Conservation (phyloP, 1,140 invertebrate species). For the Drosophila pruinosa region DNA sequence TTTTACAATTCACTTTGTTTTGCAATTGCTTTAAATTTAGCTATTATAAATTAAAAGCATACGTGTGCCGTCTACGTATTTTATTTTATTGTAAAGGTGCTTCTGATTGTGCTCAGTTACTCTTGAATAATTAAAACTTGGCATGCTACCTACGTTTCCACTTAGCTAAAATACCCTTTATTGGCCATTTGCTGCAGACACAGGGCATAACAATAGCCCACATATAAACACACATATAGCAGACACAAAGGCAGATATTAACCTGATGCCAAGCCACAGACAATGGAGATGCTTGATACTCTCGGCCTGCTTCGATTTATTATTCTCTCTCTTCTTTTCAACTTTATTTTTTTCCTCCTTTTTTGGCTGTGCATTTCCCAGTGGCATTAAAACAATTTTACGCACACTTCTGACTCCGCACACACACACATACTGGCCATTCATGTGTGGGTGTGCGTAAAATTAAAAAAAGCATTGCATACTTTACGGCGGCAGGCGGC, state of each 20-base stretch:
- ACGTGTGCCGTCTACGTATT: too few relatives aligned
- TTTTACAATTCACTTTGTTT: too few relatives aligned
- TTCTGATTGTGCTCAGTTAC: too few relatives aligned
- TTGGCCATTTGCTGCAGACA: not conserved
- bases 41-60: too few relatives aligned
- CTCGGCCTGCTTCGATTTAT: slow-evolving; percentile 28
- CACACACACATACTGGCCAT: not conserved
- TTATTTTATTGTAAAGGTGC: too few relatives aligned
- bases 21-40: too few relatives aligned
- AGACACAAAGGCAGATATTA: not conserved
- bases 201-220: not conserved
- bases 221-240: not conserved
- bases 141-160: not conserved
- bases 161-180: not conserved
- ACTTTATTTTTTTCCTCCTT: not conserved
- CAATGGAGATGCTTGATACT: slow-evolving; percentile 25
- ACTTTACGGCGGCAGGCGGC: slow-evolving; percentile 38
- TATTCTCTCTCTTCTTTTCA: slow-evolving; percentile 3
- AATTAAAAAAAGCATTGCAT: slow-evolving; percentile 58
- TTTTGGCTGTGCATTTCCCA: slow-evolving; percentile 24
- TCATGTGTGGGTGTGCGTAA: slow-evolving; percentile 9
- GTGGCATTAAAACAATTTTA: slow-evolving; percentile 55
- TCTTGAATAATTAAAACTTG: too few relatives aligned
- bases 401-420: slow-evolving; percentile 32
- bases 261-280: slow-evolving; percentile 28